Evolutionary conservation across 92 coral and sea anemone genomes (phyloP).

Genomic region (Umimayanthus kanabou): DNA sequence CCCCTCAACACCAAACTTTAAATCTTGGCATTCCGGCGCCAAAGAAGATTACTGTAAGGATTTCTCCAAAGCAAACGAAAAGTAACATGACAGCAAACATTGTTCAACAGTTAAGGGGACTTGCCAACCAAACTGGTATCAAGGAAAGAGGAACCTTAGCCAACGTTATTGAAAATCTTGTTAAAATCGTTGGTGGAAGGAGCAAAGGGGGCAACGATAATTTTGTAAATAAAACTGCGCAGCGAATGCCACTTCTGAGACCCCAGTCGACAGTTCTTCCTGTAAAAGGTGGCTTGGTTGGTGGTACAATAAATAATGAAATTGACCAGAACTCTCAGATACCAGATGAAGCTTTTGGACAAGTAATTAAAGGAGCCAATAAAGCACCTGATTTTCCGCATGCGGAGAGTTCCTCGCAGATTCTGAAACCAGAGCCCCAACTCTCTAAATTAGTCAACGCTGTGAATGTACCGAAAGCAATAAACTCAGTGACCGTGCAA

Average conservation of each 20-base stretch:
- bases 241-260: not conserved
- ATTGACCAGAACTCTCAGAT: not conserved
- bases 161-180: slow-evolving; percentile 11
- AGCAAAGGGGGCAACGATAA: not conserved
- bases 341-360: not conserved
- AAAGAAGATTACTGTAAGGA: slow-evolving; percentile 11
- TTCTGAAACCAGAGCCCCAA: not conserved
- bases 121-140: not conserved
- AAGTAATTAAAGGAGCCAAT: not conserved
- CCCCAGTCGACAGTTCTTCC: slow-evolving; percentile 34
- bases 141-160: slow-evolving; percentile 22
- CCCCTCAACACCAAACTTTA: not conserved
- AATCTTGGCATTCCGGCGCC: not conserved
- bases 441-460: not conserved
- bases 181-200: not conserved
- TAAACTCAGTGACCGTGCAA: not conserved
- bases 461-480: not conserved
- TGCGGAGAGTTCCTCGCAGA: not conserved
- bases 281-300: slow-evolving; percentile 22
- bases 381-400: not conserved
- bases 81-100: not conserved
- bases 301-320: slow-evolving; percentile 38
- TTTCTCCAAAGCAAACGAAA: not conserved
- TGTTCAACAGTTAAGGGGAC: slow-evolving; percentile 1
- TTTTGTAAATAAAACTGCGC: not conserved